Evolutionary conservation across 2,113 vertebrate species (phyloP).

Genomic region (Dunckerocampus dactyliophorus): DNA sequence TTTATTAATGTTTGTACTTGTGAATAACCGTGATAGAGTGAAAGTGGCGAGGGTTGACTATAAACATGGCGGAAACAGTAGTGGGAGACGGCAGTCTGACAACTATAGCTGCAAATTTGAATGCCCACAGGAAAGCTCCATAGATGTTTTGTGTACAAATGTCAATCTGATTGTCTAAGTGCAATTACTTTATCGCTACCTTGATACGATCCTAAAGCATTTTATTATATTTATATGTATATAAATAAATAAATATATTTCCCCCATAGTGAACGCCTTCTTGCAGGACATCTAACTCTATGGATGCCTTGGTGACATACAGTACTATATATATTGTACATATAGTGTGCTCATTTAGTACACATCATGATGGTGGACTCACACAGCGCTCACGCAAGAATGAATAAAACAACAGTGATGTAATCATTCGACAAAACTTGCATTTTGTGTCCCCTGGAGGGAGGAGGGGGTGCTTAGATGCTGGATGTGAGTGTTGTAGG

Average conservation of each 20-base stretch:
- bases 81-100: no score
- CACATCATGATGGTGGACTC: conserved; percentile 17
- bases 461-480: background rate
- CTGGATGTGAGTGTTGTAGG: conserved; percentile 2
- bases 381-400: conserved; percentile 25
- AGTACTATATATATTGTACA: background rate
- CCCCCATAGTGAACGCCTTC: background rate
- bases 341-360: conserved; percentile 24
- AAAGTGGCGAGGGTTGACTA: no score
- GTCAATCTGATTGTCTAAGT: no score
- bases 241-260: no score
- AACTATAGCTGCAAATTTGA: no score
- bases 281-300: background rate
- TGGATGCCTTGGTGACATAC: conserved; percentile 13
- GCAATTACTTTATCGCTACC: no score
- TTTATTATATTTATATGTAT: background rate
- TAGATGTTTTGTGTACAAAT: no score
- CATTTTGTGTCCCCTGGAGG: background rate
- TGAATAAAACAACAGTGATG: conserved; percentile 15
- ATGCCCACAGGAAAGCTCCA: no score
- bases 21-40: no score
- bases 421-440: conserved; percentile 20
- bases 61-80: no score
- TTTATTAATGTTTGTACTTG: no score
- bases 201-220: background rate